These are phyloP conservation scores for Cydia strobilella DNA, from an alignment of 1,140 invertebrate genomes.

Conservation along the genomic window DNA sequence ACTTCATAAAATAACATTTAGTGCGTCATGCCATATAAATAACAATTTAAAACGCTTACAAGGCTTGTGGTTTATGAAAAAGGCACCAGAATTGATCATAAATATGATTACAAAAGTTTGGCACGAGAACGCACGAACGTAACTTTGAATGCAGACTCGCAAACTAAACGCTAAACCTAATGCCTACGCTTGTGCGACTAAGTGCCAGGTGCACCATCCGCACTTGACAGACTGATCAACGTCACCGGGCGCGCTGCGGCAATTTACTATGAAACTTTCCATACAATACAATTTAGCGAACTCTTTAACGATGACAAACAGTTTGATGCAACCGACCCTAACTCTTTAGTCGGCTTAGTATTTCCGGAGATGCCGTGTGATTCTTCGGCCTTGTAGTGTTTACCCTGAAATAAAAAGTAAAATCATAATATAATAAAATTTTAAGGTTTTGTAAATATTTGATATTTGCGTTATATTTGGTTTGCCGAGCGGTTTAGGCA, in stretches of 20 bases:
- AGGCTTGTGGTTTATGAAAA: conserved; percentile 30
- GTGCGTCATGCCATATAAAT: conserved; percentile 33
- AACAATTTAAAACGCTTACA: conserved; percentile 41
- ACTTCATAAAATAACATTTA: not conserved
- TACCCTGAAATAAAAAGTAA: conserved; percentile 61
- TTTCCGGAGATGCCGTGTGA: conserved; percentile 42
- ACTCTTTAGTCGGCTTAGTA: conserved; percentile 39
- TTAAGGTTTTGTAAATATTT: no score
- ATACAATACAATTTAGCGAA: no score
- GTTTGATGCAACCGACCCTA: no score
- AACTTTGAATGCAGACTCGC: conserved; percentile 37
- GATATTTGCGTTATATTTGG: no score
- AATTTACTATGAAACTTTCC: no score
- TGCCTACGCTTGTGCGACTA: conserved; percentile 66
- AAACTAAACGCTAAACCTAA: conserved; percentile 67
- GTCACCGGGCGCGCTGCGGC: no score
- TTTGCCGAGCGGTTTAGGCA: no score
- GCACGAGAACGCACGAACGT: conserved; percentile 60
- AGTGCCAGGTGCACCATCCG: no score
- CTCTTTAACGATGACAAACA: no score
- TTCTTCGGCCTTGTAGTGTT: conserved; percentile 36
- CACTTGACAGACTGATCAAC: no score
- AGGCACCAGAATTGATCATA: conserved; percentile 7
- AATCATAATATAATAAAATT: no score
- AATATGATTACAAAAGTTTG: conserved; percentile 50